phyloP scores from a whole-genome alignment of 2,888 invertebrate genomes.

The Epirrita christyi region DNA sequence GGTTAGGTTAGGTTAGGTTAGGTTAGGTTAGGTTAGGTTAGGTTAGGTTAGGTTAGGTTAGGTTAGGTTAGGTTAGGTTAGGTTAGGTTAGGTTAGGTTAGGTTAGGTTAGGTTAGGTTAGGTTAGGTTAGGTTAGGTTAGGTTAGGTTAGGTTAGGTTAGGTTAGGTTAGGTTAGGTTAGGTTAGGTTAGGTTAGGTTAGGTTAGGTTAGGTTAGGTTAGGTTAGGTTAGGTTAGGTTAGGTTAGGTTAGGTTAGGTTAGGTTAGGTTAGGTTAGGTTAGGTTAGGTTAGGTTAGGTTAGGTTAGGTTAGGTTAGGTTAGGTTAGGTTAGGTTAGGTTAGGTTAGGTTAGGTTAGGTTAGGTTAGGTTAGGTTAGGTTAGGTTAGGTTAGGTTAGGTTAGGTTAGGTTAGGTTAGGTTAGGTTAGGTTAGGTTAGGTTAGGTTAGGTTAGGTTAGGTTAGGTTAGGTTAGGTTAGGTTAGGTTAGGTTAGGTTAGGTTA shows the following conservation, averaged over 20 bases:
- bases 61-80: conserved; percentile 16
- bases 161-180: conserved; percentile 23
- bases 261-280: conserved; percentile 36
- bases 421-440: conserved; percentile 40
- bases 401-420: conserved; percentile 42
- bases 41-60: conserved; percentile 20
- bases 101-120: conserved; percentile 23
- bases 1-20: conserved; percentile 19
- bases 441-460: conserved; percentile 31
- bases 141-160: conserved; percentile 23
- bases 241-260: conserved; percentile 34
- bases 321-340: conserved; percentile 35
- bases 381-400: conserved; percentile 43
- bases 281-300: conserved; percentile 31
- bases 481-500: conserved; percentile 35
- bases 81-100: conserved; percentile 20
- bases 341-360: conserved; percentile 32
- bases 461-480: conserved; percentile 34
- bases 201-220: conserved; percentile 23
- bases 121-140: conserved; percentile 23
- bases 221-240: conserved; percentile 28
- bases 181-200: conserved; percentile 23
- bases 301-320: conserved; percentile 34
- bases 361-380: conserved; percentile 38
- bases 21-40: conserved; percentile 20